Evolutionary conservation across 1,140 invertebrate species (phyloP).

Genomic region (Chrysoperla carnea): DNA sequence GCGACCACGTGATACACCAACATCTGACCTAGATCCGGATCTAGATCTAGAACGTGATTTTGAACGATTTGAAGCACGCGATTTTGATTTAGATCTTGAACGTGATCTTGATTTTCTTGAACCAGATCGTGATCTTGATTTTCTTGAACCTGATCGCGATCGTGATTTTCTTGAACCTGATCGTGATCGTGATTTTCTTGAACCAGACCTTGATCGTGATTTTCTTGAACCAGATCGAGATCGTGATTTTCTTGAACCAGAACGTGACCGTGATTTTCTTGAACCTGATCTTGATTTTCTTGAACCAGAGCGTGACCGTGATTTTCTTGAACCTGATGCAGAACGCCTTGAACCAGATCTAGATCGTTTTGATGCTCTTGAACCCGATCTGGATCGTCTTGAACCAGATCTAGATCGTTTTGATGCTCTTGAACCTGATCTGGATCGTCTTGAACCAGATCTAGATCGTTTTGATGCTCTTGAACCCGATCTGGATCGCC

Average conservation of each 20-base stretch:
- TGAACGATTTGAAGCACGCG: conserved; percentile 5
- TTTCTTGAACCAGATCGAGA: not conserved
- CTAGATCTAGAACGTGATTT: conserved; percentile 18
- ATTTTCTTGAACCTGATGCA: conserved; percentile 9
- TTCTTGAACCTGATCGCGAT: conserved; percentile 14
- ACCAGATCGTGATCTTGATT: conserved; percentile 11
- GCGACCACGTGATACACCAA: conserved; percentile 18
- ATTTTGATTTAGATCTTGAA: conserved; percentile 3
- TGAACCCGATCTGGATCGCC: conserved; percentile 15
- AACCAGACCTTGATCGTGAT: not conserved
- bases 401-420: conserved; percentile 15
- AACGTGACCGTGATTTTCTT: conserved; percentile 7
- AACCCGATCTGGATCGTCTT: conserved; percentile 19
- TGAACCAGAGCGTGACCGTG: conserved; percentile 3
- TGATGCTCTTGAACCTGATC: conserved; percentile 13
- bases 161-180: not conserved
- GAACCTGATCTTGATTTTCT: conserved; percentile 9
- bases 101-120: conserved; percentile 6
- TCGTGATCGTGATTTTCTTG: not conserved
- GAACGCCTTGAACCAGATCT: conserved; percentile 20
- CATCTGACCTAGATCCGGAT: conserved; percentile 15
- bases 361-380: conserved; percentile 11
- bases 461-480: conserved; percentile 9
- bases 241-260: conserved; percentile 5
- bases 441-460: conserved; percentile 13